A percentile compares a stretch with the other conserved stretches of the same genome.
These are phyloP conservation scores for Polymixis flavicincta DNA, from an alignment of 2,888 invertebrate genomes.

Conservation along the genomic window DNA sequence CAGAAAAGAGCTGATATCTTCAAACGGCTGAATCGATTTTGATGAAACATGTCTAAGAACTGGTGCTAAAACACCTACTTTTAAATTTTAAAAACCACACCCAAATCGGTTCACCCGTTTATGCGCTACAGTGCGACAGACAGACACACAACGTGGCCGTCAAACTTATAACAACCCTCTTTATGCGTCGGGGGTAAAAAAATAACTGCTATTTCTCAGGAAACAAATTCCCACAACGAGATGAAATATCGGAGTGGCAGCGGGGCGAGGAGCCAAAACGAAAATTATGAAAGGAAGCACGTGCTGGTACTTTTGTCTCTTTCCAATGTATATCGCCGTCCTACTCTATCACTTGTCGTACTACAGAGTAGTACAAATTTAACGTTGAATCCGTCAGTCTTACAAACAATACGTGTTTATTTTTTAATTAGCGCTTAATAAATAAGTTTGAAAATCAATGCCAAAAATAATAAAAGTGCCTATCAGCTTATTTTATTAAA, in stretches of 20 bases:
- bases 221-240: slow-evolving; percentile 86
- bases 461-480: slow-evolving; percentile 2
- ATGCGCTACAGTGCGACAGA: too few species aligned
- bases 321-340: slow-evolving; percentile 72
- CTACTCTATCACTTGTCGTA: slow-evolving; percentile 59
- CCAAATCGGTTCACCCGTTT: too few species aligned
- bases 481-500: slow-evolving; percentile 33
- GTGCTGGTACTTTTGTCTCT: slow-evolving; percentile 81
- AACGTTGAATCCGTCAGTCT: slow-evolving; percentile 4
- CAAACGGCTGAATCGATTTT: too few species aligned
- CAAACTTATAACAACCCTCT: too few species aligned
- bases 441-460: not conserved
- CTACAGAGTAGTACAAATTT: slow-evolving; percentile 60
- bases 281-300: slow-evolving; percentile 87
- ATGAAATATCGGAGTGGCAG: slow-evolving; percentile 85
- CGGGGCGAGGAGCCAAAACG: slow-evolving; percentile 84
- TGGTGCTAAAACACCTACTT: too few species aligned
- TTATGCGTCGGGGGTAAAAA: too few species aligned
- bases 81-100: too few species aligned
- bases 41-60: too few species aligned
- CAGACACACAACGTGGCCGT: too few species aligned
- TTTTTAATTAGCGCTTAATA: not conserved
- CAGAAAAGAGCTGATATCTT: too few species aligned
- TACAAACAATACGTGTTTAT: slow-evolving; percentile 1
- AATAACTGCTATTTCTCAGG: slow-evolving; percentile 75